Evolutionary conservation across 92 coral and sea anemone species (phyloP).

Genomic region (Palythoa grandis): DNA sequence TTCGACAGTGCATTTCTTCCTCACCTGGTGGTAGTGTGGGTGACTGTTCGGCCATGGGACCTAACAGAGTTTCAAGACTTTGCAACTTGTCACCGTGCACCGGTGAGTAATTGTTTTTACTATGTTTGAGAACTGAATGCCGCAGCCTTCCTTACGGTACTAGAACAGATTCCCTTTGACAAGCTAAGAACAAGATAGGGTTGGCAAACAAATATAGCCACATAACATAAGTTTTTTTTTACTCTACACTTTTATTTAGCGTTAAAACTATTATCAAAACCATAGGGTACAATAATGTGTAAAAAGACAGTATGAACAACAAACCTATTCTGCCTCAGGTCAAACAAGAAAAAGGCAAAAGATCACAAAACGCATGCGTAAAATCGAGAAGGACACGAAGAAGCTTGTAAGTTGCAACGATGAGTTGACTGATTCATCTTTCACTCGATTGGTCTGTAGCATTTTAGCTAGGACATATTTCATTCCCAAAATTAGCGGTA

Average conservation of each 20-base stretch:
- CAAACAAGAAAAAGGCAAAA: constrained; percentile 26
- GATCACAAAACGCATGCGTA: background rate
- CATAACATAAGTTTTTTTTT: no score
- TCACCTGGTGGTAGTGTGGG: constrained; percentile 45
- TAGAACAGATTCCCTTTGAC: no score
- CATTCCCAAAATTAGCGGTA: no score
- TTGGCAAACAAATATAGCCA: no score
- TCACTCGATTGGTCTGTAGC: background rate
- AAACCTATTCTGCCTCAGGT: background rate
- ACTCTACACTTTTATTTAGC: no score
- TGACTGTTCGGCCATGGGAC: constrained; percentile 63
- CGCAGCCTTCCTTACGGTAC: no score
- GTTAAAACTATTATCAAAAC: no score
- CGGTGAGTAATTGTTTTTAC: constrained; percentile 31
- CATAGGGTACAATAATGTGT: background rate
- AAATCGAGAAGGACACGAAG: background rate
- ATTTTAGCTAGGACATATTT: background rate
- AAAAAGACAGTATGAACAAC: background rate
- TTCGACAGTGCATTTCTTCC: constrained; percentile 65
- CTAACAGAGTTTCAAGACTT: constrained; percentile 63
- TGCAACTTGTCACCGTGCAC: constrained; percentile 74
- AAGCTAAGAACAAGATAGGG: no score
- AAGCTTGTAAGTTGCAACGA: constrained; percentile 11
- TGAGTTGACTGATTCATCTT: background rate
- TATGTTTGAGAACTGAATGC: background rate